Evolutionary conservation across 2,113 vertebrate genomes (phyloP).

Genomic region (Neodontobutis hainanensis): DNA sequence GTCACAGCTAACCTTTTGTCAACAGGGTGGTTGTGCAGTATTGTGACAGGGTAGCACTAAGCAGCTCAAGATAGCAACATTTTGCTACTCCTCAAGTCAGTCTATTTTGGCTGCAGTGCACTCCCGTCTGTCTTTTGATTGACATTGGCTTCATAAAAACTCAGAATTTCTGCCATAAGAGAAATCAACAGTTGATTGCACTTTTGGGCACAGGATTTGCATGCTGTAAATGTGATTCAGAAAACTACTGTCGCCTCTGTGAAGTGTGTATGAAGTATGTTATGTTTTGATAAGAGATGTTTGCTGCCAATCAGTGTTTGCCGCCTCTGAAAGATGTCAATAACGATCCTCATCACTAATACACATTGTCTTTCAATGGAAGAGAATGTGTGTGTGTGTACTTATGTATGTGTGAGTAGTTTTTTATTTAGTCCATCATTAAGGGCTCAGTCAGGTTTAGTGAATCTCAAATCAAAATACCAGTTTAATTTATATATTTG

Average conservation of each 20-base stretch:
- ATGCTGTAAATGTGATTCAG: conserved; percentile 33
- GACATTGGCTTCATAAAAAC: too few species aligned
- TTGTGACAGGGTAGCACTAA: neutral
- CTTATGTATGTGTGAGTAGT: neutral
- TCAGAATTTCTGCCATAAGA: neutral
- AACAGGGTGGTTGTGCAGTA: conserved; percentile 55
- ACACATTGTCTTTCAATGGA: conserved; percentile 47
- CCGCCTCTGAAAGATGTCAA: conserved; percentile 54
- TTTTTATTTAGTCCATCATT: conserved; percentile 2
- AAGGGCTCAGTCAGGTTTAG: neutral
- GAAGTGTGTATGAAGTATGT: conserved; percentile 45
- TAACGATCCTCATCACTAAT: conserved; percentile 69
- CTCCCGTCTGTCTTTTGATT: neutral
- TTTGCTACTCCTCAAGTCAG: conserved; percentile 1
- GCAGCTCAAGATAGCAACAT: neutral
- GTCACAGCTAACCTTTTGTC: conserved; percentile 51
- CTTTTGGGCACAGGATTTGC: conserved; percentile 26
- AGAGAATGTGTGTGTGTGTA: conserved; percentile 29
- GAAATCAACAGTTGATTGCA: conserved; percentile 21
- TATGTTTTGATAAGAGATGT: conserved; percentile 32
- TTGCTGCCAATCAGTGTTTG: conserved; percentile 57
- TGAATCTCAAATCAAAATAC: neutral
- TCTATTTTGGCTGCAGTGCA: neutral
- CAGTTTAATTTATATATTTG: neutral
- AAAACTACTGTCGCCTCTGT: conserved; percentile 23